phyloP scores from a whole-genome alignment of 2,113 vertebrate species.

The Edolisoma coerulescens region DNA sequence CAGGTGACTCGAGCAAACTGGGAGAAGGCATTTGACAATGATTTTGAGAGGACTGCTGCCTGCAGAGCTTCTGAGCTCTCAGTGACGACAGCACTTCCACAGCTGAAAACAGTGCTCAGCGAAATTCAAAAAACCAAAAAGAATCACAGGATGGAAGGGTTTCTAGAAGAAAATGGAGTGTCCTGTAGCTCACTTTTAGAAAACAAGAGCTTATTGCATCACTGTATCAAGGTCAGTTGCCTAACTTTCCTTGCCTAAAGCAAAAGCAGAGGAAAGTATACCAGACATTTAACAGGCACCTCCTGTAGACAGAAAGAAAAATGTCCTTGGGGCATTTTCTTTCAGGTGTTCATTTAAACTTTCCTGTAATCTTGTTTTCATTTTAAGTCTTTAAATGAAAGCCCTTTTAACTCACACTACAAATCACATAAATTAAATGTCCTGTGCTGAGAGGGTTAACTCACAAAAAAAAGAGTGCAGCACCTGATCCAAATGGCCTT shows the following conservation, averaged over 20 bases:
- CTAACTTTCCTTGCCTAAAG: neutral
- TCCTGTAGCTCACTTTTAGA: neutral
- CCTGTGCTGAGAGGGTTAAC: neutral
- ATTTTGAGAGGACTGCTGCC: neutral
- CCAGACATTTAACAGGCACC: neutral
- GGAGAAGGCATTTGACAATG: neutral
- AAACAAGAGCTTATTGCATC: neutral
- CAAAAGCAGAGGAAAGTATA: neutral
- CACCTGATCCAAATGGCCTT: neutral
- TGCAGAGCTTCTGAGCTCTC: neutral
- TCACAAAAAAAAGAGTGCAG: neutral
- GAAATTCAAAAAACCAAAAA: neutral
- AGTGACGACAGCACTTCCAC: neutral
- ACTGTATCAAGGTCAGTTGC: neutral
- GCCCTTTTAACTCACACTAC: neutral
- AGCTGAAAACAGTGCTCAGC: neutral
- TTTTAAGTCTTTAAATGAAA: neutral
- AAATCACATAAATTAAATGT: neutral
- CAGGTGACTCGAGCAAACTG: neutral
- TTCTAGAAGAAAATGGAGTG: neutral
- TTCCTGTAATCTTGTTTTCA: neutral
- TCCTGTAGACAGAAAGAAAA: neutral
- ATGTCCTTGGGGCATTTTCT: neutral
- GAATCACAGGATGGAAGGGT: neutral
- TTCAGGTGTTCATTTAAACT: neutral